These are phyloP conservation scores for Pectinophora gossypiella DNA, from an alignment of 1,140 invertebrate genomes.

Conservation along the genomic window DNA sequence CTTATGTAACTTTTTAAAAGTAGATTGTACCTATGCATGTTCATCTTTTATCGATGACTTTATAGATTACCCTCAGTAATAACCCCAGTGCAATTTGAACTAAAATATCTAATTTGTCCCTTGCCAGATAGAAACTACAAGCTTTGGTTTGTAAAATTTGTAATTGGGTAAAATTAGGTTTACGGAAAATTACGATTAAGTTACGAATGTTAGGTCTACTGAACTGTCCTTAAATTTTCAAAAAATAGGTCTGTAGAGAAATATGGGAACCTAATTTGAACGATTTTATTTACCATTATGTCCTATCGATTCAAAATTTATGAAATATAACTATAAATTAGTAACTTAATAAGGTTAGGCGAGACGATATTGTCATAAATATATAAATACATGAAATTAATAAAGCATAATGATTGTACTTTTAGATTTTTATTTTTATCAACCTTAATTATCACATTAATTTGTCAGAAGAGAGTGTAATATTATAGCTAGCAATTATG, in stretches of 20 bases:
- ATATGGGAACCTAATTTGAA: conserved; percentile 50
- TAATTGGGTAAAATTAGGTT: conserved; percentile 51
- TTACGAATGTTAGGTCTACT: conserved; percentile 50
- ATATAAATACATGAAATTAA: conserved; percentile 78
- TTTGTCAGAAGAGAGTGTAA: too few relatives aligned
- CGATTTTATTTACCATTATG: conserved; percentile 74
- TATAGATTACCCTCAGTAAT: neutral
- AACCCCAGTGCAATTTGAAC: conserved; percentile 24
- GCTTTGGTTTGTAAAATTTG: conserved; percentile 53
- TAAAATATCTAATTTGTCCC: conserved; percentile 27
- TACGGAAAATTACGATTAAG: conserved; percentile 57
- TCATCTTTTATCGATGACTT: conserved; percentile 2
- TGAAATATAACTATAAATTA: conserved; percentile 75
- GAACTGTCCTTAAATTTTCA: conserved; percentile 48
- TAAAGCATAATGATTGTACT: conserved; percentile 75
- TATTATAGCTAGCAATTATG: too few relatives aligned
- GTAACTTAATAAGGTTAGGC: conserved; percentile 76
- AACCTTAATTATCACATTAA: conserved; percentile 4
- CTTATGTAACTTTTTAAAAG: conserved; percentile 20
- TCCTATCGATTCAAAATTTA: conserved; percentile 76
- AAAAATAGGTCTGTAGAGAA: conserved; percentile 46
- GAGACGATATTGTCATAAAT: conserved; percentile 77
- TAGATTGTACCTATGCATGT: conserved; percentile 13
- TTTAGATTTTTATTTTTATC: conserved; percentile 54
- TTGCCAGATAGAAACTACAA: conserved; percentile 50